These are phyloP conservation scores for Halichondria panicea DNA, from an alignment of 37 sponge, comb jelly and placozoan species.

Conservation along the genomic window DNA sequence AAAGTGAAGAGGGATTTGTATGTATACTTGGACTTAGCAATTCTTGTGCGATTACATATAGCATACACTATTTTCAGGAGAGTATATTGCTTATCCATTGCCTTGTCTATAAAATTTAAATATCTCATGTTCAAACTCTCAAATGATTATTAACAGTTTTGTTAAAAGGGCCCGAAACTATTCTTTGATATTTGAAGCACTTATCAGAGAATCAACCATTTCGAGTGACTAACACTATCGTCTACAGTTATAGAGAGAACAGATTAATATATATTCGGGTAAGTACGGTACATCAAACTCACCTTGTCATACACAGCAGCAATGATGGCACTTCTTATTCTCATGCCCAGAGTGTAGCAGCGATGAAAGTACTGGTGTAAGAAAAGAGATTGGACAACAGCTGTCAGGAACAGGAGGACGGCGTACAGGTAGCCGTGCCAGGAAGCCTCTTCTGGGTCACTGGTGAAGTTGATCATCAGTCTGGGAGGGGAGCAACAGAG, in stretches of 20 bases:
- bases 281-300: not conserved
- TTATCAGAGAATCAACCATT: too few relatives aligned
- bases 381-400: conserved; percentile 73
- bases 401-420: conserved; percentile 64
- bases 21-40: not conserved
- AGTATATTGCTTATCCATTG: not conserved
- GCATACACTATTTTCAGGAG: not conserved
- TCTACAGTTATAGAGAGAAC: not conserved
- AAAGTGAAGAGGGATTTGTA: conserved; percentile 8
- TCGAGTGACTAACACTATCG: too few relatives aligned
- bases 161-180: too few relatives aligned
- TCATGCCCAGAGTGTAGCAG: conserved; percentile 71
- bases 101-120: not conserved
- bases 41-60: not conserved
- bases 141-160: too few relatives aligned
- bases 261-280: not conserved
- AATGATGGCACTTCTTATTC: conserved; percentile 67
- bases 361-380: conserved; percentile 88
- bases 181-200: too few relatives aligned
- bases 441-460: conserved; percentile 28
- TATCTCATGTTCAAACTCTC: too few relatives aligned
- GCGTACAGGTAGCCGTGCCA: conserved; percentile 89
- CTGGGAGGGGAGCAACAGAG: conserved; percentile 10
- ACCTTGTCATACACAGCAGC: conserved; percentile 83
- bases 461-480: conserved; percentile 66